Base-by-base conservation (phyloP, 2,888 invertebrate genomes). In the Drosophila formosana region DNA sequence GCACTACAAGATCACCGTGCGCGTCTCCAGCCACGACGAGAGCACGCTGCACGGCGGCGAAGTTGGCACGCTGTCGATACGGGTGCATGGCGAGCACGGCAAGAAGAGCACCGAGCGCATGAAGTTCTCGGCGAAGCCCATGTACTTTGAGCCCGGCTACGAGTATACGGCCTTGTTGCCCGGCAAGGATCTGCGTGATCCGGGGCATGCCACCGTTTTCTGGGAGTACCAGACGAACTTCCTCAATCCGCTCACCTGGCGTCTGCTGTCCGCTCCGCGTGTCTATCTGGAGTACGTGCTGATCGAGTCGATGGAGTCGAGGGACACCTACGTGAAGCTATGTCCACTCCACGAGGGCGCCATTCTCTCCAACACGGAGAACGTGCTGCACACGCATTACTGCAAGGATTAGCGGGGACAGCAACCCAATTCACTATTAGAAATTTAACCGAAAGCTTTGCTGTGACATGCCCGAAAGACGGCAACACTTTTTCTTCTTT, bases 201-300 rank as follows among this genome's bases (percentile, higher is more conserved):
- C 96, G 3, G 93, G 94, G 65, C 94, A 95, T 1, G 95, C 95
- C 0, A 94, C 95, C 74, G 94, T 97, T 1, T 94, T 95, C 82
- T 97, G 96, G 96, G 95, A 95, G 82, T 97, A 96, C 83, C 95
- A 95, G 82, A 95, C 95, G 3, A 96, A 95, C 72, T 91, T 96
- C 25, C 94, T 97, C 80, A 97, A 97, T 92, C 96, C 97, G 0
- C 94, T 97, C 74, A 97, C 97, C 0, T 97, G 97, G 97, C 93
- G 97, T 64, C 92, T 97, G 39, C 92, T 97, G 7, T 94, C 95
- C 62, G 95, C 95, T 4, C 96, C 97, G 0, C 94, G 95, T 72
- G 95, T 97, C 60, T 96, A 95, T 89, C 92, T 97, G 51, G 95
- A 95, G 64, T 95, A 95, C 71, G 92, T 97, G 43, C 94, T 94